These are phyloP conservation scores for Campodea augens DNA, from an alignment of 1,140 invertebrate species.

Conservation along the genomic window DNA sequence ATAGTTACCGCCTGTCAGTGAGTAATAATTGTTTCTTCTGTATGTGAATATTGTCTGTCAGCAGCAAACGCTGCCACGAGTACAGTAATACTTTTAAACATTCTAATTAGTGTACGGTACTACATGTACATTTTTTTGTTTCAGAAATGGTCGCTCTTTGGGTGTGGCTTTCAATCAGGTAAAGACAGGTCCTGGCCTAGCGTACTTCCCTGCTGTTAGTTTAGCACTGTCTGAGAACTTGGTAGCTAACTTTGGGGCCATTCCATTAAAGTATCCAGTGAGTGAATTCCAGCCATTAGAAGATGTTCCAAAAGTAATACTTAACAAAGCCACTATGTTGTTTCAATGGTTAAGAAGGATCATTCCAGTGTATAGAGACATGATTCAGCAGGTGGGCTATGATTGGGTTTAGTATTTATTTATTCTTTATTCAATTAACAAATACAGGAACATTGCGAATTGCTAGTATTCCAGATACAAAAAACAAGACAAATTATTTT, in stretches of 20 bases:
- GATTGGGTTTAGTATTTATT: too few species aligned
- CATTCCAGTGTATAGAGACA: background rate
- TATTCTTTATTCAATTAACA: too few species aligned
- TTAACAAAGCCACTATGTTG: conserved; percentile 32
- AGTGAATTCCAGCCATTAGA: conserved; percentile 45
- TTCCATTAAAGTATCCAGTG: conserved; percentile 48
- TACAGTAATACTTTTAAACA: too few species aligned
- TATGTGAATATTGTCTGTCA: too few species aligned
- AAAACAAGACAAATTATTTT: too few species aligned
- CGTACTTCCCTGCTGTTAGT: conserved; percentile 60
- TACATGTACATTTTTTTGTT: conserved; percentile 6
- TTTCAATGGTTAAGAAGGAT: conserved; percentile 30
- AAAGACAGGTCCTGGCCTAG: conserved; percentile 42
- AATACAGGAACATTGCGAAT: too few species aligned
- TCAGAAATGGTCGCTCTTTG: conserved; percentile 50
- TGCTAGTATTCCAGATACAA: too few species aligned
- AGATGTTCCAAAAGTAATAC: conserved; percentile 30
- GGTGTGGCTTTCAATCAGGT: conserved; percentile 55
- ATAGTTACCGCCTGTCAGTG: too few species aligned
- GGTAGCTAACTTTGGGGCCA: conserved; percentile 57
- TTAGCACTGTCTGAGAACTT: conserved; percentile 51
- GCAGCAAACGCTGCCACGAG: too few species aligned
- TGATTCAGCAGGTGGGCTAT: too few species aligned
- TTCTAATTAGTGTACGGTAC: too few species aligned
- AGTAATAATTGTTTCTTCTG: too few species aligned